Percentiles rank a stretch among this genome's conserved stretches.
These are phyloP conservation scores for Python bivittatus DNA, from an alignment of 2,113 vertebrate species.

Conservation along the genomic window DNA sequence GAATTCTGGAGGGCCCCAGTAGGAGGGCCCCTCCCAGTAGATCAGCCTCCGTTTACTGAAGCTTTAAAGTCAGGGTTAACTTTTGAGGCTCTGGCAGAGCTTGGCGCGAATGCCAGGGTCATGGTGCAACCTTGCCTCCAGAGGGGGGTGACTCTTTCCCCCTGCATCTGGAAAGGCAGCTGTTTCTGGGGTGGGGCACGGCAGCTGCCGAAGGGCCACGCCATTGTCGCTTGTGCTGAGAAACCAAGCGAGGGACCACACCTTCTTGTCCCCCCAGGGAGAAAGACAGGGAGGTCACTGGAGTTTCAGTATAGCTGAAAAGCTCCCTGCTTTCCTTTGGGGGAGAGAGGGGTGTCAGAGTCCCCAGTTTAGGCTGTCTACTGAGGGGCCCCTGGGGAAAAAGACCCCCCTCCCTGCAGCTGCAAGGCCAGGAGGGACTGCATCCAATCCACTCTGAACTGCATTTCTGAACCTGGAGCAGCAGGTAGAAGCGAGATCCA, in stretches of 20 bases:
- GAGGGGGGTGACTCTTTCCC: neutral
- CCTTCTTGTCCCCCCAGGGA: neutral
- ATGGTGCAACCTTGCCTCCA: neutral
- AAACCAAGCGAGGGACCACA: neutral
- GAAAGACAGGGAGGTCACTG: neutral
- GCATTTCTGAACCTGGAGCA: neutral
- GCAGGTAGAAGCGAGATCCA: too few species aligned
- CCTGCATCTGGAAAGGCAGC: neutral
- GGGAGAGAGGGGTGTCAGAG: neutral
- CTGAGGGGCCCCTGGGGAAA: neutral
- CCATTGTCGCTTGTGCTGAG: accelerated
- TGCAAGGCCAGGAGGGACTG: neutral
- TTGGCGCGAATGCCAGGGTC: too few species aligned
- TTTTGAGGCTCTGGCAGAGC: neutral
- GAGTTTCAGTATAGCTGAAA: neutral
- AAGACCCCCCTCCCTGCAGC: neutral
- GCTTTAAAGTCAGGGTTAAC: neutral
- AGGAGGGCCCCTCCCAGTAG: too few species aligned
- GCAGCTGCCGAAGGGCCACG: neutral
- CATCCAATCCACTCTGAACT: neutral
- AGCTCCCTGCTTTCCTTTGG: too few species aligned
- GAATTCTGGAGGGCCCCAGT: neutral
- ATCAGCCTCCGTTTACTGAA: too few species aligned
- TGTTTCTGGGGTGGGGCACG: neutral
- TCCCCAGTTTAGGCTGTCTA: neutral